Evolutionary conservation across 2,797 vertebrate species (phyloP).

Genomic region (Apogon talboti): DNA sequence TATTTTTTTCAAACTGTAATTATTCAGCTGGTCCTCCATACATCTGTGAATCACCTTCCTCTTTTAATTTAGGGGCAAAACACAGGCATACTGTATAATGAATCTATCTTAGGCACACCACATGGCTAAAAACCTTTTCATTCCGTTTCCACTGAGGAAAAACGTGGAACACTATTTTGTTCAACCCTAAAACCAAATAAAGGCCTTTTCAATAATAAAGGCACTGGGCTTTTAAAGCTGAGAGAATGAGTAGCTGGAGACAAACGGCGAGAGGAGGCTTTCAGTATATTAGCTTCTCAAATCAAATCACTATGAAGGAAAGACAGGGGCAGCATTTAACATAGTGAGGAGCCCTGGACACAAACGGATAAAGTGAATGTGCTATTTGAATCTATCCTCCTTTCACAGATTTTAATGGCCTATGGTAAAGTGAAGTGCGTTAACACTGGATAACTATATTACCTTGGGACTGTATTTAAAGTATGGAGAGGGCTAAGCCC

Average conservation of each 20-base stretch:
- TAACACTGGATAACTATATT: slow-evolving; percentile 69
- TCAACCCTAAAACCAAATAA: slow-evolving; percentile 63
- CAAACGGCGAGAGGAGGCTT: slow-evolving; percentile 69
- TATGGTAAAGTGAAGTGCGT: slow-evolving; percentile 64
- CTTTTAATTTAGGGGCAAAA: slow-evolving; percentile 47
- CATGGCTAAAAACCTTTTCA: slow-evolving; percentile 61
- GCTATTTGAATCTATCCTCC: slow-evolving; percentile 60
- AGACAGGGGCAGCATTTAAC: slow-evolving; percentile 63
- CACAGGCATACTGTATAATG: slow-evolving; percentile 52
- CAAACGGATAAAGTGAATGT: slow-evolving; percentile 64
- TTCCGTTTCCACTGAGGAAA: slow-evolving; percentile 44
- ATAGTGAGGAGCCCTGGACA: slow-evolving; percentile 57
- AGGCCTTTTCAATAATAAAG: slow-evolving; percentile 70
- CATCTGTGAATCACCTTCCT: slow-evolving; percentile 32
- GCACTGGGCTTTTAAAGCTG: slow-evolving; percentile 71
- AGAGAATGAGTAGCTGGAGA: slow-evolving; percentile 60
- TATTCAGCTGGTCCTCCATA: slow-evolving; percentile 32
- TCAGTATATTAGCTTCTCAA: slow-evolving; percentile 81
- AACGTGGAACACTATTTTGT: slow-evolving; percentile 54
- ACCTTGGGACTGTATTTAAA: slow-evolving; percentile 47
- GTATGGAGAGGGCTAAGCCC: slow-evolving; percentile 47
- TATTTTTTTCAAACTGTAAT: slow-evolving; percentile 42
- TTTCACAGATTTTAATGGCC: slow-evolving; percentile 66
- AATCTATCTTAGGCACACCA: slow-evolving; percentile 45
- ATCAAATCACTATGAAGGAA: slow-evolving; percentile 75